Base-by-base conservation (phyloP, 1,140 invertebrate species). In the Rhizoglyphus robini region DNA sequence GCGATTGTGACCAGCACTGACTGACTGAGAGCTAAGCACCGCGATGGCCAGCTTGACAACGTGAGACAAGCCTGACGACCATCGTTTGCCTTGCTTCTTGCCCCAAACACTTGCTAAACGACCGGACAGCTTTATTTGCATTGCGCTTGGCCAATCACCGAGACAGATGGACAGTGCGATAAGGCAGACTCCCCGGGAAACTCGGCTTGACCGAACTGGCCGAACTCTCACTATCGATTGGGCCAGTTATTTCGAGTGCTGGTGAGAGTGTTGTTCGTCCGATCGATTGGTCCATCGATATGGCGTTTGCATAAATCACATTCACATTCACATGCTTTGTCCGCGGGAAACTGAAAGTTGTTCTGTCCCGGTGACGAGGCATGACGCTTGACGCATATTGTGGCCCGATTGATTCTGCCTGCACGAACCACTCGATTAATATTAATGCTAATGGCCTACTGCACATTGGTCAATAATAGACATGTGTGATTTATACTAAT, bases 221-320 rank as follows among this genome's bases (percentile, higher is more conserved):
- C 36, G 18, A 41, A 41, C 36, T 41, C 18, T 41, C 36, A 18
- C 36, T 41, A 41, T 41, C 36, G 36, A 41, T 41, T 18, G n/a
- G n/a, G n/a, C 18, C 36, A 41, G 36, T 41, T 41, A 41, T 41
- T 41, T 41, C 36, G 36, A 41, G 36, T 41, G 36, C n/a, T n/a
- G n/a, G n/a, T n/a, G n/a, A n/a, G n/a, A n/a, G n/a, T n/a, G n/a
- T n/a, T n/a, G 18, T 11, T 41, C 36, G 36, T 41, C 18, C 36
- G 36, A 41, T 41, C 36, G 36, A 41, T 41, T 18, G 18, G 36
- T 41, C 18, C 36, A 41, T 41, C 36, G 36, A 41, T 41, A 18
- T 18, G 18, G 36, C 51, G 8, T 54, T 8, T 54, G 51, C 51
- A 54, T 54, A 54, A 54, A 54, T 54, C 51, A 54, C 51, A 20